Conservation (phyloP, 2,888 invertebrate species). For the Macropis europaea region DNA sequence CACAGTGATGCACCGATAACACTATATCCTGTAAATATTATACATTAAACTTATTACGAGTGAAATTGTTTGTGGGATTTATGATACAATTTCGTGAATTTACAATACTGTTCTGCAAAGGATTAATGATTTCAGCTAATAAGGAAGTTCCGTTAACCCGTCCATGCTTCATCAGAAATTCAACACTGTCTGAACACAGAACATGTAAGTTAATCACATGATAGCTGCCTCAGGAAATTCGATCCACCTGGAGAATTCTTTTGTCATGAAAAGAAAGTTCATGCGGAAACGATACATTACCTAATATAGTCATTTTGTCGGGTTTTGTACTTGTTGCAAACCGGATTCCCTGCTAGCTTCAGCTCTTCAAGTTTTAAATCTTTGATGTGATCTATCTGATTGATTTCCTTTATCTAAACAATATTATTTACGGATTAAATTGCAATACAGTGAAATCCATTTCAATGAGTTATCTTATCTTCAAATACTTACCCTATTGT, state of each 20-base stretch:
- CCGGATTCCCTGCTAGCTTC: slow-evolving; percentile 89
- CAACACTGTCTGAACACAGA: not conserved
- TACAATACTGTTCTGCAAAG: no score
- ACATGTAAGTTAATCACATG: not conserved
- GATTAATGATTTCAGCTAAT: not conserved
- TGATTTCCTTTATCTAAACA: slow-evolving; percentile 84
- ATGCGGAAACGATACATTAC: slow-evolving; percentile 81
- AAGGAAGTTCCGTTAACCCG: slow-evolving; percentile 8
- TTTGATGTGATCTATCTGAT: slow-evolving; percentile 85
- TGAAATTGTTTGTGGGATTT: no score
- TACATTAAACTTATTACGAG: no score
- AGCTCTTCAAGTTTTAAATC: slow-evolving; percentile 88
- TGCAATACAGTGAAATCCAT: not conserved
- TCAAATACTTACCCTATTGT: slow-evolving; percentile 85
- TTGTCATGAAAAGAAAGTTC: slow-evolving; percentile 15
- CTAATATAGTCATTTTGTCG: slow-evolving; percentile 88
- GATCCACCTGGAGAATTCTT: slow-evolving; percentile 18
- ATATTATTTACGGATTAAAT: not conserved
- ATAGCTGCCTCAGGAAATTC: not conserved
- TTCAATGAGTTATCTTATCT: not conserved
- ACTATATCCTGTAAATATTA: no score
- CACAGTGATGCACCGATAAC: no score
- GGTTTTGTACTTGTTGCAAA: slow-evolving; percentile 89
- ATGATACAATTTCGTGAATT: no score
- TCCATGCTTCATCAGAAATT: not conserved